These are phyloP conservation scores for Clarias magur DNA, from an alignment of 2,113 vertebrate species.

Conservation along the genomic window DNA sequence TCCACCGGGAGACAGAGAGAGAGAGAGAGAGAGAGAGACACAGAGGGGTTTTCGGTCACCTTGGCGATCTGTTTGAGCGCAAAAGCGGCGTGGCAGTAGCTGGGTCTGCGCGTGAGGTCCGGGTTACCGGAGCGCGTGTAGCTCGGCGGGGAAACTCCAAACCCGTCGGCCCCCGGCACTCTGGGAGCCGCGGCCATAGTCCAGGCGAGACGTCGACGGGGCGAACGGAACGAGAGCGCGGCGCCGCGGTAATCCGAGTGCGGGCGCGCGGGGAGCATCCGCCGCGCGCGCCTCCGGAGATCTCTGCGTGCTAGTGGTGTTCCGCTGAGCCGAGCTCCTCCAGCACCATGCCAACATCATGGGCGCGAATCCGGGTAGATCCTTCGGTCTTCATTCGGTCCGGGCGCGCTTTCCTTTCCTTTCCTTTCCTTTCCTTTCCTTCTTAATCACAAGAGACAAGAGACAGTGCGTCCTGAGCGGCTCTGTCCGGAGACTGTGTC, in stretches of 20 bases:
- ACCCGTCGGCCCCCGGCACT: conserved; percentile 74
- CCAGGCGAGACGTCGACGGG: conserved; percentile 65
- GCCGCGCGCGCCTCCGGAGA: conserved; percentile 62
- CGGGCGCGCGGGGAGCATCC: conserved; percentile 69
- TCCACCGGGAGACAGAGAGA: not conserved
- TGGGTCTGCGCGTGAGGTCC: conserved; percentile 77
- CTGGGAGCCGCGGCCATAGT: conserved; percentile 84
- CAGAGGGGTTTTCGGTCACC: conserved; percentile 67
- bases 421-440: not conserved
- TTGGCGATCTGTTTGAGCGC: conserved; percentile 84
- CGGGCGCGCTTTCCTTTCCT: not conserved
- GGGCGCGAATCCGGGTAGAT: conserved; percentile 79
- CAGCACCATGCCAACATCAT: conserved; percentile 83
- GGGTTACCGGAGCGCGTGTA: conserved; percentile 74
- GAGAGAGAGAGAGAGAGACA: too few relatives aligned
- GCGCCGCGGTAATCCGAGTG: conserved; percentile 72
- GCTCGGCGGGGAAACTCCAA: conserved; percentile 79
- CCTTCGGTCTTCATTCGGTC: conserved; percentile 80
- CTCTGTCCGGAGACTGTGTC: conserved; percentile 64
- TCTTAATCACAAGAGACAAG: conserved; percentile 57
- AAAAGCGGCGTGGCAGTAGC: conserved; percentile 83
- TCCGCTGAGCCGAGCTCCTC: conserved; percentile 77
- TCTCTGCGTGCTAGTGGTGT: conserved; percentile 70
- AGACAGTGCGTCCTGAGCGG: conserved; percentile 54
- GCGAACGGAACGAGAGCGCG: conserved; percentile 59